Evolutionary conservation across 2,888 invertebrate species (phyloP).

Genomic region (Netelia inedita): DNA sequence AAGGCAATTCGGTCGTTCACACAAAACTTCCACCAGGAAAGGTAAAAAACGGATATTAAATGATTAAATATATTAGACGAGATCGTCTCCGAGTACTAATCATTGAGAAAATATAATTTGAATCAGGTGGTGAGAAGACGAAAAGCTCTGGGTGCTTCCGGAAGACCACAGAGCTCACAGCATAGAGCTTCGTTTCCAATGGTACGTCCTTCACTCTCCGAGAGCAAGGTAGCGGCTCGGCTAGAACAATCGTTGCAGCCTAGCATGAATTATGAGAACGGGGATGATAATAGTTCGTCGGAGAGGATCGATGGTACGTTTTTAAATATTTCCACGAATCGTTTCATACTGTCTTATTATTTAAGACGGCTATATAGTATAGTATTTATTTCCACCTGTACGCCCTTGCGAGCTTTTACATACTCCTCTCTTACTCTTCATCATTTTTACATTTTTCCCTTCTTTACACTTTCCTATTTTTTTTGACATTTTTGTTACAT

Average conservation of each 20-base stretch:
- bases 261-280: conserved; percentile 81
- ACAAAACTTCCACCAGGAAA: conserved; percentile 91
- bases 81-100: background rate
- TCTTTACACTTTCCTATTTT: too few relatives aligned
- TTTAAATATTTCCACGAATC: conserved; percentile 55
- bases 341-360: background rate
- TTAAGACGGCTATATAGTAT: too few relatives aligned
- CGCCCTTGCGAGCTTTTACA: too few relatives aligned
- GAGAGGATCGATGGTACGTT: conserved; percentile 82
- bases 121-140: conserved; percentile 88
- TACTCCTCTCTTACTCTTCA: too few relatives aligned
- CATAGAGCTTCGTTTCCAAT: conserved; percentile 90
- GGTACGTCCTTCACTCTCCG: conserved; percentile 86
- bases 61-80: conserved; percentile 35
- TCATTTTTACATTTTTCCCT: too few relatives aligned
- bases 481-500: too few relatives aligned
- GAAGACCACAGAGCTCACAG: conserved; percentile 83
- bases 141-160: conserved; percentile 83
- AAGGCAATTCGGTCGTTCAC: conserved; percentile 88
- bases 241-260: conserved; percentile 85
- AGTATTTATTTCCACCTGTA: too few relatives aligned
- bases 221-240: conserved; percentile 85
- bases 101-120: background rate
- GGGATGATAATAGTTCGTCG: conserved; percentile 82
- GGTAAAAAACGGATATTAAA: conserved; percentile 83